phyloP scores from a whole-genome alignment of 1,140 invertebrate species.

The Apis cerana region DNA sequence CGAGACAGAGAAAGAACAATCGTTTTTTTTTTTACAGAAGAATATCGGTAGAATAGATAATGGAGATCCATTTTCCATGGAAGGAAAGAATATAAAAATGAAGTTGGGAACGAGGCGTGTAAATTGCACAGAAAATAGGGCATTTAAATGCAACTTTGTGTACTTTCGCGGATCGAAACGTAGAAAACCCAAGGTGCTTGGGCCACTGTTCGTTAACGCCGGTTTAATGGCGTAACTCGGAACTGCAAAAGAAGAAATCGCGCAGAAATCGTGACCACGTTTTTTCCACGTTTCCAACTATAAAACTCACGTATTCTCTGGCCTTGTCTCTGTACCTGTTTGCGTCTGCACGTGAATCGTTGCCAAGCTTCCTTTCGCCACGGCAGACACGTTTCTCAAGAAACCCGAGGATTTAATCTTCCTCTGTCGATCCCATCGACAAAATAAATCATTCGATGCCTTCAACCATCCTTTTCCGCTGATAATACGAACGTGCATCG shows the following conservation, averaged over 20 bases:
- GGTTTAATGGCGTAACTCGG: slow-evolving; percentile 26
- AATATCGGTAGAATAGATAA: not conserved
- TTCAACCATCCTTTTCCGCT: not conserved
- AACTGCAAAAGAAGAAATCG: slow-evolving; percentile 4
- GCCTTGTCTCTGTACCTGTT: not conserved
- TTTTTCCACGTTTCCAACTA: slow-evolving; percentile 6
- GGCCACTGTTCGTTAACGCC: slow-evolving; percentile 23
- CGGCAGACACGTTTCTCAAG: not conserved
- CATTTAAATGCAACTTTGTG: slow-evolving; percentile 37
- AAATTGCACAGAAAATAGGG: slow-evolving; percentile 42
- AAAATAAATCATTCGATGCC: slow-evolving; percentile 9
- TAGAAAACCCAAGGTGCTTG: slow-evolving; percentile 9
- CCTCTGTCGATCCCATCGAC: slow-evolving; percentile 32
- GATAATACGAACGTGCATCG: slow-evolving; percentile 13
- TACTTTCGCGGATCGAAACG: slow-evolving; percentile 2
- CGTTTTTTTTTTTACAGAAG: not conserved
- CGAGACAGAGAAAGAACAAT: not conserved
- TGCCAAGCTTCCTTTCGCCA: not conserved
- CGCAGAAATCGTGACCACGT: not conserved
- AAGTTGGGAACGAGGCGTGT: slow-evolving; percentile 11
- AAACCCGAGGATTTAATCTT: slow-evolving; percentile 71
- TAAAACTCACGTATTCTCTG: not conserved
- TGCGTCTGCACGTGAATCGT: not conserved
- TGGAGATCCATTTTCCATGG: not conserved
- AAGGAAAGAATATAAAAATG: not conserved